phyloP scores from a whole-genome alignment of 2,797 vertebrate species.

The Danio tinwini region DNA sequence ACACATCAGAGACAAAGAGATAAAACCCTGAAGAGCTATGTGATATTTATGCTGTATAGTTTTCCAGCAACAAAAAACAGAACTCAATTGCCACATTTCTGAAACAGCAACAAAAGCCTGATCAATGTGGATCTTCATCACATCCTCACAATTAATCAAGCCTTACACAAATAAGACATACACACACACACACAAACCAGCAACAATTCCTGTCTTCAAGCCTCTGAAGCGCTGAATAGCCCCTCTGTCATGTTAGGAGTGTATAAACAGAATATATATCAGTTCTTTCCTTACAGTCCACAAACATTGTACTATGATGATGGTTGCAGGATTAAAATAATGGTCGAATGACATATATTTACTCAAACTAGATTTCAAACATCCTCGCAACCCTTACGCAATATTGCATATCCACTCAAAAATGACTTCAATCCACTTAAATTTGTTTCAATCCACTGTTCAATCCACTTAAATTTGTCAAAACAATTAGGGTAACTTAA shows the following conservation, averaged over 20 bases:
- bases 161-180: neutral
- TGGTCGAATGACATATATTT: no score
- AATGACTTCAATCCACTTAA: no score
- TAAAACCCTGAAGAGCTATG: neutral
- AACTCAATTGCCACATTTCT: neutral
- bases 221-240: conserved; percentile 3
- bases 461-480: no score
- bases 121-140: neutral
- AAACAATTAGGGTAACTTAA: no score
- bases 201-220: conserved; percentile 10
- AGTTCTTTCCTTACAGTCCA: conserved; percentile 8
- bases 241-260: neutral
- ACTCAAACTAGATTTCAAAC: no score
- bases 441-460: no score
- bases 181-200: conserved; percentile 6
- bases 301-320: neutral
- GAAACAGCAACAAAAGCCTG: neutral
- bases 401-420: no score
- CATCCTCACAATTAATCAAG: neutral
- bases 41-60: neutral
- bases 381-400: no score
- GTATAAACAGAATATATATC: conserved; percentile 20
- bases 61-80: conserved; percentile 1
- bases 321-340: no score
- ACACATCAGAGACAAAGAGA: neutral